Evolutionary conservation across 2,797 vertebrate species (phyloP).

Genomic region (Myiotriccus ornatus): DNA sequence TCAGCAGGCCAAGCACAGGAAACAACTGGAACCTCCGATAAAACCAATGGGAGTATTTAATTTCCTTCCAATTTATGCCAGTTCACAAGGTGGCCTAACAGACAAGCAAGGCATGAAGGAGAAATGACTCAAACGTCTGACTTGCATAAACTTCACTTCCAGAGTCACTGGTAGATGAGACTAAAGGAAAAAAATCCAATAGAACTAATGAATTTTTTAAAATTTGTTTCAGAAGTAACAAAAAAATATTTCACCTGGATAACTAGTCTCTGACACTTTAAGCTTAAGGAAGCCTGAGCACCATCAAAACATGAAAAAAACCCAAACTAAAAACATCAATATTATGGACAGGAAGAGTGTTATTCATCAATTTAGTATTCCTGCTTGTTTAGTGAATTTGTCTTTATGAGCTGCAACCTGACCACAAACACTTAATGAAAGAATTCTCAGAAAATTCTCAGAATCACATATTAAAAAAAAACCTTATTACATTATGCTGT

Average conservation of each 20-base stretch:
- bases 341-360: background rate
- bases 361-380: background rate
- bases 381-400: background rate
- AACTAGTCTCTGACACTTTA: background rate
- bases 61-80: background rate
- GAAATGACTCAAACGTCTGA: background rate
- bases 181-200: rapidly evolving
- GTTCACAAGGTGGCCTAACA: background rate
- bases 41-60: background rate
- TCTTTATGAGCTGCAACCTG: background rate
- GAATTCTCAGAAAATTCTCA: background rate
- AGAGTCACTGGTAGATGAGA: rapidly evolving
- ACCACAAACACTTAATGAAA: background rate
- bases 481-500: background rate
- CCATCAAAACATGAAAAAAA: background rate
- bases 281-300: background rate
- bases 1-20: background rate
- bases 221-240: background rate
- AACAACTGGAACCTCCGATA: background rate
- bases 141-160: background rate
- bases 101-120: background rate
- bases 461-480: background rate
- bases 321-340: background rate
- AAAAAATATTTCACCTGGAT: background rate
- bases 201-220: background rate